Evolutionary conservation across 2,888 invertebrate genomes (phyloP), one percentile per base, ranked within the genome.

Genomic region (Lithophane semibrunnea): DNA sequence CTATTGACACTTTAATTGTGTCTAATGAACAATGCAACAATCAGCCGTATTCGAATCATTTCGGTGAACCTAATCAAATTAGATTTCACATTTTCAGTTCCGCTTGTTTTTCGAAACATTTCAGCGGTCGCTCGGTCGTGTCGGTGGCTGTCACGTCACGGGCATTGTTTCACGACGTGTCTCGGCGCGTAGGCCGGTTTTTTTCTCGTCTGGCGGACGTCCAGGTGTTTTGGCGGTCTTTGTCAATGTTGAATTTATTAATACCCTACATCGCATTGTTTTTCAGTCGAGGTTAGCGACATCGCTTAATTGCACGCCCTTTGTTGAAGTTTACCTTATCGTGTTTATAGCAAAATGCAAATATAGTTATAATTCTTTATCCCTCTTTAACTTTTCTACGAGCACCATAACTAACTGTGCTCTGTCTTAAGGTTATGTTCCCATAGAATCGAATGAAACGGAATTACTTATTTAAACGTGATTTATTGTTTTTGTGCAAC

Each of bases 231-330:
- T 96, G 96, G 95, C 96, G 96, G 96, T 96, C 96, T 96, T 94
- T 96, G 96, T 96, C 96, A 96, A 96, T 96, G 96, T 94, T 96
- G 94, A 92, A 95, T 96, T 95, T 96, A 96, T 96, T 97, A 96
- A 96, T 96, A 96, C 85, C 65, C 81, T 81, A 80, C 91, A 93
- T 91, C 89, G 90, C 90, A 93, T 94, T 94, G 94, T 93, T 91
- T 91, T 90, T 88, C 84, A 91, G 91, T 92, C 94, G 95, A 94
- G 93, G 93, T 93, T 91, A 91, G 91, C 92, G 91, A 92, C 92
- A 91, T 92, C 84, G 85, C 80, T 88, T 85, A 77, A 86, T 86
- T 85, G 84, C 80, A 56, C 67, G 78, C 78, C 72, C 56, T 81
- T 77, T 77, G 71, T 66, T 80, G 64, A 68, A 71, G 52, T 60